These are phyloP conservation scores for Drosophila ambigua DNA, from an alignment of 1,140 invertebrate genomes.

Conservation along the genomic window DNA sequence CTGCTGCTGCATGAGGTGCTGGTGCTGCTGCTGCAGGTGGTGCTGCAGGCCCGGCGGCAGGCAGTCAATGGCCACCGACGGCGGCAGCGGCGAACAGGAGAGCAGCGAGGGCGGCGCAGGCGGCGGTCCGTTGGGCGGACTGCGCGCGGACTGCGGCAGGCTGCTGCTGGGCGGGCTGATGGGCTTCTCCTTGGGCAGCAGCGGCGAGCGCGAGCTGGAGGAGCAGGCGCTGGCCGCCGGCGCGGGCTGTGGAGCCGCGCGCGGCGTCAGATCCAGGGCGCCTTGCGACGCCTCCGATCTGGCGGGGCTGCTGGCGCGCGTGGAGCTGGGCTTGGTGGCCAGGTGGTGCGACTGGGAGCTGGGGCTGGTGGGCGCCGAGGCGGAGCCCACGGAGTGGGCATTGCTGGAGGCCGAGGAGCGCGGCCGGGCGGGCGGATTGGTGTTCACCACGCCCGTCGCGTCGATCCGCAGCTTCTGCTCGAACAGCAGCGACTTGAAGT, in stretches of 20 bases:
- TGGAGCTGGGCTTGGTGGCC: constrained; percentile 43
- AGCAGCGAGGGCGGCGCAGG: constrained; percentile 36
- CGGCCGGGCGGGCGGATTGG: constrained; percentile 46
- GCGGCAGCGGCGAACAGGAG: constrained; percentile 53
- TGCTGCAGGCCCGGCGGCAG: constrained; percentile 74
- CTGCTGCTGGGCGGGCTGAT: constrained; percentile 36
- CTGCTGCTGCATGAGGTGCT: constrained; percentile 80
- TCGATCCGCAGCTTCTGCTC: constrained; percentile 80
- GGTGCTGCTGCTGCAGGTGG: constrained; percentile 78
- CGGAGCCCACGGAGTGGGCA: constrained; percentile 67
- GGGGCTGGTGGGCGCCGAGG: constrained; percentile 71
- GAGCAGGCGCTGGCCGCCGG: constrained; percentile 18
- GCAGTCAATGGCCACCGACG: constrained; percentile 66
- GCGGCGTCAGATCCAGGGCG: constrained; percentile 86
- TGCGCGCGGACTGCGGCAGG: constrained; percentile 46
- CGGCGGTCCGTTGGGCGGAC: constrained; percentile 1
- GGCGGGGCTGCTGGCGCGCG: constrained; percentile 61
- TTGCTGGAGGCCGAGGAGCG: constrained; percentile 63
- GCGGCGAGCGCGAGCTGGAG: constrained; percentile 47
- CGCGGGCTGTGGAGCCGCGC: constrained; percentile 57
- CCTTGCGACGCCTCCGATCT: constrained; percentile 85
- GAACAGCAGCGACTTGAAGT: constrained; percentile 77
- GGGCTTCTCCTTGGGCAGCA: constrained; percentile 49
- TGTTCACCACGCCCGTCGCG: constrained; percentile 65
- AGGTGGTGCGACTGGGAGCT: constrained; percentile 16